These are phyloP conservation scores for Prosapia bicincta DNA, from an alignment of 2,888 invertebrate species.

Conservation along the genomic window DNA sequence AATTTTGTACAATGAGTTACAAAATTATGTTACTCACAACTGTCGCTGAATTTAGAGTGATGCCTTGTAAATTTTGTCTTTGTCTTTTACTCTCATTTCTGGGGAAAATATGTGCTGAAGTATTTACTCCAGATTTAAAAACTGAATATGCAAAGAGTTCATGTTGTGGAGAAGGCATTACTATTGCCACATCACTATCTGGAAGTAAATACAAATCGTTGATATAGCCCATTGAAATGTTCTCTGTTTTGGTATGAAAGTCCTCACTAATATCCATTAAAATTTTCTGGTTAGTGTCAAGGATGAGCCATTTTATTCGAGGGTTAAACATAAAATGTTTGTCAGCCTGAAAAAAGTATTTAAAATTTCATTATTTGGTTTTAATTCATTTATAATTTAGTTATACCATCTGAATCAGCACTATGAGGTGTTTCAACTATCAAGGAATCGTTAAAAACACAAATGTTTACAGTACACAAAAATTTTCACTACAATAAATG, in stretches of 20 bases:
- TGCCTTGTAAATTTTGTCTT: not conserved
- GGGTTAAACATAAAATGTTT: not conserved
- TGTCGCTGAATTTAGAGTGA: not conserved
- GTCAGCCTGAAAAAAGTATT: not conserved
- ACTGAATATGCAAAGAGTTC: not conserved
- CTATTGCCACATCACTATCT: not conserved
- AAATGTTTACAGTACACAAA: too few relatives aligned
- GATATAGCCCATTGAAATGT: not conserved
- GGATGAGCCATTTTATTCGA: not conserved
- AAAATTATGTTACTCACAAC: not conserved
- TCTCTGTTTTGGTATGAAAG: not conserved
- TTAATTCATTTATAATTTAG: too few relatives aligned
- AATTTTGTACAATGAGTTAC: too few relatives aligned
- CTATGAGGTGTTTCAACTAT: too few relatives aligned
- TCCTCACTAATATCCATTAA: not conserved
- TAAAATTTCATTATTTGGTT: too few relatives aligned
- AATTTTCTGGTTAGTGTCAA: not conserved
- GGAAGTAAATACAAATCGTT: not conserved
- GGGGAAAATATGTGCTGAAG: not conserved
- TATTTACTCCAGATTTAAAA: not conserved
- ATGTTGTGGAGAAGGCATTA: not conserved
- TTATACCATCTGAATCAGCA: too few relatives aligned
- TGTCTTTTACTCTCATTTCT: not conserved
- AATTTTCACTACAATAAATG: too few relatives aligned
- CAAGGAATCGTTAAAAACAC: too few relatives aligned